Percentiles rank a stretch among this genome's conserved stretches.
phyloP scores from a whole-genome alignment of 2,797 vertebrate genomes.

The Falco columbarius region DNA sequence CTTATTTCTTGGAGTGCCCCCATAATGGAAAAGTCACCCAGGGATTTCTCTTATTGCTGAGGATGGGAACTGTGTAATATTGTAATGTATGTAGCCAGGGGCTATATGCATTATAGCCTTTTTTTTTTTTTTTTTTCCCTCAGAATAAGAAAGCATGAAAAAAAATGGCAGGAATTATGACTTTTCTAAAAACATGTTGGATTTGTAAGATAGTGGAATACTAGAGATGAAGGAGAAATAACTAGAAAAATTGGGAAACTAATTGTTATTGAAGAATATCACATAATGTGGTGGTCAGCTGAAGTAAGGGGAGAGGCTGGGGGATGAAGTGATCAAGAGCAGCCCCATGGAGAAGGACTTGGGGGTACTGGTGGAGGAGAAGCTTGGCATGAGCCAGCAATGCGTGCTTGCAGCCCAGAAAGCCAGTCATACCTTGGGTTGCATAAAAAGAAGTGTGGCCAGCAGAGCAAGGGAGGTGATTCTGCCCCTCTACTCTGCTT shows the following conservation, averaged over 20 bases:
- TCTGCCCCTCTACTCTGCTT: too few species aligned
- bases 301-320: neutral
- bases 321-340: neutral
- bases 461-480: too few species aligned
- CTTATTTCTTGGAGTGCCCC: neutral
- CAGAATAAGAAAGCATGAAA: neutral
- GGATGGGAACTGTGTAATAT: neutral
- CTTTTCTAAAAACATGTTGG: neutral
- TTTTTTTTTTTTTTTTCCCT: neutral
- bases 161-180: neutral
- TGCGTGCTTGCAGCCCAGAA: too few species aligned
- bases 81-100: neutral
- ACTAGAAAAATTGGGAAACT: neutral
- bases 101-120: neutral
- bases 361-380: too few species aligned
- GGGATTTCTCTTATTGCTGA: neutral
- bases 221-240: neutral
- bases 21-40: neutral
- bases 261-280: neutral
- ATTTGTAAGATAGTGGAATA: neutral
- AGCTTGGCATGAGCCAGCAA: too few species aligned
- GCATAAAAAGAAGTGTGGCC: too few species aligned
- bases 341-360: neutral
- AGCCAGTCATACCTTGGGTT: too few species aligned
- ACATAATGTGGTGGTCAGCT: neutral